A percentile compares a stretch with the other conserved stretches of the same genome.
Conservation (phyloP, 2,888 invertebrate genomes). For the Dascillus cervinus region DNA sequence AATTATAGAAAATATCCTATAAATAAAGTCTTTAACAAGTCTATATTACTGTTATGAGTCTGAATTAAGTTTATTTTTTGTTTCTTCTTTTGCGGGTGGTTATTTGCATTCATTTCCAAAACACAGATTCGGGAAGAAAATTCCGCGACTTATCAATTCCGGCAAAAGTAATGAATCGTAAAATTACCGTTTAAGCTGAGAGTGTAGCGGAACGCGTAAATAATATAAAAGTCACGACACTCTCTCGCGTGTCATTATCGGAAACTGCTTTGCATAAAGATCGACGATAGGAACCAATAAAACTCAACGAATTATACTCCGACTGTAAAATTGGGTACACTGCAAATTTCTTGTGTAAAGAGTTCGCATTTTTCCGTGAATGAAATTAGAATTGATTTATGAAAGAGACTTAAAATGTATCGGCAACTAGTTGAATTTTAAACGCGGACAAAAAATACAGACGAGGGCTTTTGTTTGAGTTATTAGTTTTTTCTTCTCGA, state of each 20-base stretch:
- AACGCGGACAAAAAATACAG: too few relatives aligned
- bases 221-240: slow-evolving; percentile 40
- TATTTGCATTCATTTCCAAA: too few relatives aligned
- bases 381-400: slow-evolving; percentile 39
- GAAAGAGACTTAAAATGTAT: slow-evolving; percentile 25
- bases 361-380: slow-evolving; percentile 30
- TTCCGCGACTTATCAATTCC: slow-evolving; percentile 40
- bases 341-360: too few relatives aligned
- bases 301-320: too few relatives aligned
- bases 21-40: slow-evolving; percentile 23
- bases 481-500: slow-evolving; percentile 18
- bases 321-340: slow-evolving; percentile 35
- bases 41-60: too few relatives aligned
- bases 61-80: too few relatives aligned
- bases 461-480: slow-evolving; percentile 18
- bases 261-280: slow-evolving; percentile 44
- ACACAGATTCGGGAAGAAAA: too few relatives aligned
- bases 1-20: slow-evolving; percentile 31
- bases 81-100: too few relatives aligned
- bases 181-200: slow-evolving; percentile 40
- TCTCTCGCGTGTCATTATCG: slow-evolving; percentile 42
- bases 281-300: slow-evolving; percentile 36
- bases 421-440: slow-evolving; percentile 30
- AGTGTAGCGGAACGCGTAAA: slow-evolving; percentile 37
- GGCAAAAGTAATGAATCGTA: slow-evolving; percentile 41